Evolutionary conservation across 2,888 invertebrate species (phyloP), one percentile per base, ranked within the genome.

Genomic region (Ecliptopera silaceata): DNA sequence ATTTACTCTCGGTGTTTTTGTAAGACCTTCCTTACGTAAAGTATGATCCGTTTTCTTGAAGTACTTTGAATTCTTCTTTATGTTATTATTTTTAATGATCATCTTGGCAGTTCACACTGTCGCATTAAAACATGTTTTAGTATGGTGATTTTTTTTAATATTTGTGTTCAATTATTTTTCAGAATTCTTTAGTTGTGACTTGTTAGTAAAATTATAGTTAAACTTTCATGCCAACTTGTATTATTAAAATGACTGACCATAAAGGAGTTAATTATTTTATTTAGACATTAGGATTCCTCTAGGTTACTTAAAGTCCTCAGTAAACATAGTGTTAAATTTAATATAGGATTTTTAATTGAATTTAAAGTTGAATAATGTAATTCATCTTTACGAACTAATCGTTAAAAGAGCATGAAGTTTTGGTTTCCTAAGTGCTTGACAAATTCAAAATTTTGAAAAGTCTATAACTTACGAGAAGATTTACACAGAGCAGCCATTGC

Each of bases 221-320:
- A 26, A 26, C 38, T 69, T 70, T 49, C 58, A 56, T 56, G 43
- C 46, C 56, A 64, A 63, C 64, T 66, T 63, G 68, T 75, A 74
- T 72, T 71, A 73, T 72, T 68, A 64, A 81, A 82, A 81, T 78
- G 86, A 86, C 86, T 86, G 86, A 86, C 76, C 74, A 77, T 82
- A 80, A 60, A 59, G 80, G 75, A 77, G 82, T 80, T 84, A 85
- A 81, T 83, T 84, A 82, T 76, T 81, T 80, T 79, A 72, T 71
- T 72, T 81, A 81, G 79, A 41, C 4, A 29, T 31, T 41, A 59
- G 49, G 54, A 59, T 59, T 61, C 45, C 54, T 60, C 63, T 59
- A 59, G 12, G 43, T 56, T 59, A 63, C 58, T 46, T 41, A 60
- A 61, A 57, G 54, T 59, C 34, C 32, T 59, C 17, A 6, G 13